Base-by-base conservation (phyloP, 2,113 vertebrate genomes). In the Gulo gulo region DNA sequence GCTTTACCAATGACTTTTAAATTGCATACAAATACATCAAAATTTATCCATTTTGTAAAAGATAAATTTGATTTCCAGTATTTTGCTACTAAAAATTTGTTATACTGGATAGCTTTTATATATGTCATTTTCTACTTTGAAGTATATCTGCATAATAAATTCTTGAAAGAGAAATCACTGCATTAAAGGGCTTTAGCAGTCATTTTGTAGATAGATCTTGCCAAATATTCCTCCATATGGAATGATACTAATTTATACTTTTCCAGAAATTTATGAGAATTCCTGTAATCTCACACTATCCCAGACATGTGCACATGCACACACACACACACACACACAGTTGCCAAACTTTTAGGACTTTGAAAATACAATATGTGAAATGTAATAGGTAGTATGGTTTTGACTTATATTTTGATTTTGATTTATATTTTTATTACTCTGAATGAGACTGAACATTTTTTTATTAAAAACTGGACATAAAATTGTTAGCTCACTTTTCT, bases 351-450 rank as follows among this genome's bases (percentile, higher is more conserved):
- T 90, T 26, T 18, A 12, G 16, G 55, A 39, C 5, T 86, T 65
- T 65, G 47, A 90, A 85, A 74, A 69, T 67, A 69, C 16, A 31
- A 69, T 34, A 29, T 31, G 13, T 73, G 5, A 95, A 57, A 55
- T 12, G 1, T 26, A 65, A 80, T 18, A 57, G 24, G 18, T 24
- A 20, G 2, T 9, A 23, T 42, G 26, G 7, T 7, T 42, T 65
- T 69, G 24, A 73, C 34, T 57, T 65, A 29, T 95, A n/a, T 90
- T 89, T 87, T 42, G 26, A 7, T 7, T 42, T 65, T 69, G 31
- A 73, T 47, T 47, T 73, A 29, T 90, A n/a, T 90, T 89, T 87
- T 95, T 55, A 93, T 89, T 93, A 73, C 18, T 65, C 47, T 89
- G 24, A 57, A 11, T 89, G 8, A 86, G 26, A 18, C 1, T 63